Percentiles rank a stretch among this genome's conserved stretches.
These are phyloP conservation scores for Heliconius nattereri DNA, from an alignment of 1,140 invertebrate species.

Conservation along the genomic window DNA sequence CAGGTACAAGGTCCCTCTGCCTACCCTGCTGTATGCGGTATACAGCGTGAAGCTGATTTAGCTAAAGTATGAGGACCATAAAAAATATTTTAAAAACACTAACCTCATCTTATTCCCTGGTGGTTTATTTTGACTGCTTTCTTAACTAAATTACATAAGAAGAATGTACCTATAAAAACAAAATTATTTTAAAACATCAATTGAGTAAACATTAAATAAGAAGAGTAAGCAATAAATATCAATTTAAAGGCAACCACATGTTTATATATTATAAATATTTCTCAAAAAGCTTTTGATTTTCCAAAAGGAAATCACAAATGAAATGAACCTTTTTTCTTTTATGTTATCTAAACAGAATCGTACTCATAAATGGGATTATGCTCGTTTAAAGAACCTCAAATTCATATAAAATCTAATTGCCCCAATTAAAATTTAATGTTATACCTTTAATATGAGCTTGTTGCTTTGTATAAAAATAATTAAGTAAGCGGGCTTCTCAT, in stretches of 20 bases:
- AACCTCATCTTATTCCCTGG: too few relatives aligned
- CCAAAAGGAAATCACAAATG: constrained; percentile 11
- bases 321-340: constrained; percentile 8
- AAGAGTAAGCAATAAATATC: background rate
- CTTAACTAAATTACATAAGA: too few relatives aligned
- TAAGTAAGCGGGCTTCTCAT: too few relatives aligned
- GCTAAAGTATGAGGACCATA: too few relatives aligned
- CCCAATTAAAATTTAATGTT: background rate
- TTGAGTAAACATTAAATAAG: background rate
- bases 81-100: too few relatives aligned
- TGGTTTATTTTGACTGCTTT: too few relatives aligned
- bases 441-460: too few relatives aligned
- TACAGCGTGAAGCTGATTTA: too few relatives aligned
- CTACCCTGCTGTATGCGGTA: too few relatives aligned
- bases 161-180: background rate
- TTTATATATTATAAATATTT: background rate
- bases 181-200: background rate
- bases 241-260: background rate
- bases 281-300: background rate
- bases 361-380: constrained; percentile 4
- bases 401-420: background rate
- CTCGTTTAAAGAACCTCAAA: constrained; percentile 12
- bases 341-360: constrained; percentile 14
- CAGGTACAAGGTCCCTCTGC: too few relatives aligned
- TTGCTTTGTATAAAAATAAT: too few relatives aligned